These are phyloP conservation scores for Lasiurus borealis DNA, from an alignment of 2,113 vertebrate genomes.

Conservation along the genomic window DNA sequence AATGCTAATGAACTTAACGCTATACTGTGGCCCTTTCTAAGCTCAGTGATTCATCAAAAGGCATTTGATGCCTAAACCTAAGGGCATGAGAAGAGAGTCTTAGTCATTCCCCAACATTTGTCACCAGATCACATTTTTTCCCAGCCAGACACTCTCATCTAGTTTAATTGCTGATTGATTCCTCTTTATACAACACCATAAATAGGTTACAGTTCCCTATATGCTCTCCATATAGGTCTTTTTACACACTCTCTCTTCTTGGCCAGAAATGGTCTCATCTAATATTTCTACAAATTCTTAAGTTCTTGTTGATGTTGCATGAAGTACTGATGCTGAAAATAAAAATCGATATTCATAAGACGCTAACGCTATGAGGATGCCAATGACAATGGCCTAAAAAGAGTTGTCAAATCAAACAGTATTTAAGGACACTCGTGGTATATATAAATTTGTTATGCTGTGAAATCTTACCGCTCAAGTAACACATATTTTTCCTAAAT, in stretches of 20 bases:
- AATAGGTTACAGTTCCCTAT: background rate
- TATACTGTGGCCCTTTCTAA: background rate
- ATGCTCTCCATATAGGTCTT: background rate
- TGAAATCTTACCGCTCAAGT: background rate
- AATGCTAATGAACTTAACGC: background rate
- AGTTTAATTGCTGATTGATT: background rate
- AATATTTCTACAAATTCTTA: background rate
- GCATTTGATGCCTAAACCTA: slow-evolving; percentile 13
- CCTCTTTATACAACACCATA: background rate
- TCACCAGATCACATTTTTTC: background rate
- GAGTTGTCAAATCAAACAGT: background rate
- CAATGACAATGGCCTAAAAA: background rate
- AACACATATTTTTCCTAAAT: background rate
- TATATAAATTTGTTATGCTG: background rate
- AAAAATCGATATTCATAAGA: slow-evolving; percentile 22
- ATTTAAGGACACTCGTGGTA: background rate
- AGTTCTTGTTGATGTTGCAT: background rate
- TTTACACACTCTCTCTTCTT: background rate
- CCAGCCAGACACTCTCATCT: background rate
- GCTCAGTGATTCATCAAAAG: background rate
- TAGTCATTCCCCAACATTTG: background rate
- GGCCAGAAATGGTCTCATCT: background rate
- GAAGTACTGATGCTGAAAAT: background rate
- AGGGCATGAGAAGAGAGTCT: background rate
- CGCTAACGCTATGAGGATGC: background rate